phyloP scores from a whole-genome alignment of 2,113 vertebrate genomes.

The Bostrychus sinensis region DNA sequence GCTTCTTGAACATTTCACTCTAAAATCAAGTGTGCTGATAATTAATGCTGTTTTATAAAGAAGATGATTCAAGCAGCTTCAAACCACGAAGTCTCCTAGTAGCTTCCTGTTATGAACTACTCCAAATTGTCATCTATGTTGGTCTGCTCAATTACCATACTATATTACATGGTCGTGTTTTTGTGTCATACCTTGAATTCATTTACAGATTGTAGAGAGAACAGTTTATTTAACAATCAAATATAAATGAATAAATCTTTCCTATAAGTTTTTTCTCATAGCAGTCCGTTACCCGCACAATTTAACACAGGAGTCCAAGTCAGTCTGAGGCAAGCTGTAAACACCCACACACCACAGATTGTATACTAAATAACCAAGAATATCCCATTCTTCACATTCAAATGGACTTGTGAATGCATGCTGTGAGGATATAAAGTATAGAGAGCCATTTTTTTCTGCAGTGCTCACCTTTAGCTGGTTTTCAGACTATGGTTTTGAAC shows the following conservation, averaged over 20 bases:
- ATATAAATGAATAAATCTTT: no score
- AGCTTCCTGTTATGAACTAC: slow-evolving; percentile 18
- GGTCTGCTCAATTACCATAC: no score
- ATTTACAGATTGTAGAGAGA: no score
- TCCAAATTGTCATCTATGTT: slow-evolving; percentile 15
- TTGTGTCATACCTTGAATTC: no score
- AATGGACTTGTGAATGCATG: no score
- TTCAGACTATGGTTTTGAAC: slow-evolving; percentile 39
- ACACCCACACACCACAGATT: slow-evolving; percentile 48
- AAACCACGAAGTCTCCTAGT: slow-evolving; percentile 14
- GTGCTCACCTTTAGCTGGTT: slow-evolving; percentile 33
- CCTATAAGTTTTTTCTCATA: background rate
- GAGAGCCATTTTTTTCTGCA: slow-evolving; percentile 3
- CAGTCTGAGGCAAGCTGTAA: slow-evolving; percentile 38
- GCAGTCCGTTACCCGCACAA: slow-evolving; percentile 48
- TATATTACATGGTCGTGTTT: no score
- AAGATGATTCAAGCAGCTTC: slow-evolving; percentile 29
- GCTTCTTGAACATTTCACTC: slow-evolving; percentile 57
- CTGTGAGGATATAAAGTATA: no score
- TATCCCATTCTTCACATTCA: slow-evolving; percentile 35
- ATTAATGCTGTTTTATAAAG: no score
- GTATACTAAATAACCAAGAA: slow-evolving; percentile 34
- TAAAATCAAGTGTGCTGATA: no score
- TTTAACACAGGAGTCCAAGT: slow-evolving; percentile 24
- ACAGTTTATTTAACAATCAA: no score